Evolutionary conservation across 2,888 invertebrate genomes (phyloP).

Genomic region (Philhelius pedissequus): DNA sequence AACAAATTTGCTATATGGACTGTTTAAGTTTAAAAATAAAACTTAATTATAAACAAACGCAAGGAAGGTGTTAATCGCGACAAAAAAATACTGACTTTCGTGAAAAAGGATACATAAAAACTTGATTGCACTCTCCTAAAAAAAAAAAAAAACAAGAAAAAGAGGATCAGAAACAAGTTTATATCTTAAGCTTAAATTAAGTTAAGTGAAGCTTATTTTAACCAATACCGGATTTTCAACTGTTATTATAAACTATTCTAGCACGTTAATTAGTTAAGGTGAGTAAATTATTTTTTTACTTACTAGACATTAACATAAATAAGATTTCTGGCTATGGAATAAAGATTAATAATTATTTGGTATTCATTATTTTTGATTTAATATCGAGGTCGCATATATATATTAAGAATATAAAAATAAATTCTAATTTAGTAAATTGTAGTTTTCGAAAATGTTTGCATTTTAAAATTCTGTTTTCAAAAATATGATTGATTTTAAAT

Average conservation of each 20-base stretch:
- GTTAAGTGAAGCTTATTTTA: not conserved
- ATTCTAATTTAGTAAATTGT: no score
- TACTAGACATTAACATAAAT: not conserved
- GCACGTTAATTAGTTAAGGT: not conserved
- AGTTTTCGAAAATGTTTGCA: no score
- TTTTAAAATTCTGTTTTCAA: no score
- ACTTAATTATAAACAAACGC: not conserved
- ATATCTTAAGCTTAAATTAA: not conserved
- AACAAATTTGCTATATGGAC: not conserved
- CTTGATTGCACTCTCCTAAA: not conserved
- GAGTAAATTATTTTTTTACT: not conserved
- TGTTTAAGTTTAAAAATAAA: not conserved
- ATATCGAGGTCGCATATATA: not conserved
- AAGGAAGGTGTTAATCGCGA: not conserved
- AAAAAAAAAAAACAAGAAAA: not conserved
- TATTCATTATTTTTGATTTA: not conserved
- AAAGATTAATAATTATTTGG: not conserved
- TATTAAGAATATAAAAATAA: no score
- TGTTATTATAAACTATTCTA: not conserved
- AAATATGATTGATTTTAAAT: no score
- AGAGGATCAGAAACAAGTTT: slow-evolving; percentile 6
- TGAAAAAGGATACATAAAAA: slow-evolving; percentile 10
- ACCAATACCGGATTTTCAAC: slow-evolving; percentile 16
- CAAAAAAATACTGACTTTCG: not conserved
- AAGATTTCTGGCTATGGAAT: not conserved